Conservation (phyloP, 2,888 invertebrate genomes). For the Sinelater perroti region DNA sequence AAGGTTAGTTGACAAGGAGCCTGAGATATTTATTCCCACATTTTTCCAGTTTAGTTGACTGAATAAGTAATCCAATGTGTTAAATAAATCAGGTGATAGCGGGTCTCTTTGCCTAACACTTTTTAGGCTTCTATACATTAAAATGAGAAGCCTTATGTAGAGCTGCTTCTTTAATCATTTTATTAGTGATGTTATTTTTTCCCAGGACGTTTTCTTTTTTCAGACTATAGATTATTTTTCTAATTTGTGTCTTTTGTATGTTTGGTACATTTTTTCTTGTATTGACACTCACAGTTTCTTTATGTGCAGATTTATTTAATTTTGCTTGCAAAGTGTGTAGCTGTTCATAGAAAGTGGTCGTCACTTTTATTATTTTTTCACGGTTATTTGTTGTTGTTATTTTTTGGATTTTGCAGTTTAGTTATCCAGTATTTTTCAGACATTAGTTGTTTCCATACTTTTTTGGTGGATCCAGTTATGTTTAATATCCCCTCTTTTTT, state of each 20-base stretch:
- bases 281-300: no score
- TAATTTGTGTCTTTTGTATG: not conserved
- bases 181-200: not conserved
- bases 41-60: slow-evolving; percentile 7
- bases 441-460: not conserved
- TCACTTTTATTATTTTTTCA: not conserved
- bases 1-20: not conserved
- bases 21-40: slow-evolving; percentile 3
- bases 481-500: not conserved
- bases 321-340: no score
- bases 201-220: not conserved
- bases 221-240: not conserved
- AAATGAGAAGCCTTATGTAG: no score
- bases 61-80: slow-evolving; percentile 3
- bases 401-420: no score
- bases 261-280: not conserved
- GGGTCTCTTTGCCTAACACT: no score
- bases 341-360: not conserved
- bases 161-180: not conserved
- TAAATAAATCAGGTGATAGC: no score
- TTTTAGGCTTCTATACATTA: no score
- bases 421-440: not conserved
- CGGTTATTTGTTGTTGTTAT: not conserved
- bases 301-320: not conserved
- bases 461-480: not conserved